phyloP scores from a whole-genome alignment of 2,888 invertebrate genomes.

The Incurvaria masculella region DNA sequence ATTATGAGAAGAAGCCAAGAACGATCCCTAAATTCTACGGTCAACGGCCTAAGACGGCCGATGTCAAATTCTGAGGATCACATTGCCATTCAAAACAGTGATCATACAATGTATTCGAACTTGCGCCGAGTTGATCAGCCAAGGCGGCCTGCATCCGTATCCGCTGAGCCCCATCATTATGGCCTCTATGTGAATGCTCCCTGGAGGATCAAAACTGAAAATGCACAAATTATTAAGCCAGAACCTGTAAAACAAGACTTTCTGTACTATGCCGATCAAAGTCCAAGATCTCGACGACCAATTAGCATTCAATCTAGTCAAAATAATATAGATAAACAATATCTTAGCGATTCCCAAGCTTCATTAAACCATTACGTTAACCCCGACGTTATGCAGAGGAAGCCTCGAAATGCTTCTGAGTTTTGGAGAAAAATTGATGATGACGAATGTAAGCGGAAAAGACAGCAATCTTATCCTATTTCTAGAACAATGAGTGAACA shows the following conservation, averaged over 20 bases:
- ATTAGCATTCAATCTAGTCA: constrained; percentile 61
- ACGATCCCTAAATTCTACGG: constrained; percentile 38
- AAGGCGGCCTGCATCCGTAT: constrained; percentile 46
- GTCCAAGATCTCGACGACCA: constrained; percentile 69
- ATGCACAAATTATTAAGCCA: constrained; percentile 32
- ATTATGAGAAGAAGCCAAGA: constrained; percentile 50
- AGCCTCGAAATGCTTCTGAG: constrained; percentile 55
- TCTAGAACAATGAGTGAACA: constrained; percentile 41
- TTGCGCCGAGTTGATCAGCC: constrained; percentile 39
- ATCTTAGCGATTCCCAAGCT: constrained; percentile 51
- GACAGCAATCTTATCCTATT: constrained; percentile 33
- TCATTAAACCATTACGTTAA: constrained; percentile 23
- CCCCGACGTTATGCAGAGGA: constrained; percentile 31
- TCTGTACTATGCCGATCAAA: constrained; percentile 68
- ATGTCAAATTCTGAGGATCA: constrained; percentile 52
- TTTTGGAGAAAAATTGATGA: constrained; percentile 64
- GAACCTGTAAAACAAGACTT: constrained; percentile 51
- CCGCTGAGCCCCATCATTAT: constrained; percentile 49
- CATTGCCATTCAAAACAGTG: constrained; percentile 51
- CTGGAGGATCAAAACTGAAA: constrained; percentile 37
- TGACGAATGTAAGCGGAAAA: constrained; percentile 39
- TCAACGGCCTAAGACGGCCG: constrained; percentile 44
- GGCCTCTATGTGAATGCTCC: constrained; percentile 40
- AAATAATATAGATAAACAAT: constrained; percentile 41
- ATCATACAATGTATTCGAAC: constrained; percentile 29